These are phyloP conservation scores for Leguminivora glycinivorella DNA, from an alignment of 1,140 invertebrate genomes.

Conservation along the genomic window DNA sequence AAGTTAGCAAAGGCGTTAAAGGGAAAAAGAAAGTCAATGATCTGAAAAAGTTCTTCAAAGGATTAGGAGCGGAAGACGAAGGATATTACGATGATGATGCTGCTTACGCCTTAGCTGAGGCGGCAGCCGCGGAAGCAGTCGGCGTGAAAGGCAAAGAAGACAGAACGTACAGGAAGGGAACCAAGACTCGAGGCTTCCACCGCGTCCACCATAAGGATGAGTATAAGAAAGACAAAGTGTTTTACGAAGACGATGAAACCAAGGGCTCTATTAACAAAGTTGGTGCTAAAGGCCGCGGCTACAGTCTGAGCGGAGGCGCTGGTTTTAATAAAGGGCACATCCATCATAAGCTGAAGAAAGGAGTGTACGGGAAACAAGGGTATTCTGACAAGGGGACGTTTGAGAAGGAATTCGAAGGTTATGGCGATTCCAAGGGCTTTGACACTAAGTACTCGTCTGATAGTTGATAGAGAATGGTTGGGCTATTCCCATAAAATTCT, in stretches of 20 bases:
- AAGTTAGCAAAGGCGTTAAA: slow-evolving; percentile 75
- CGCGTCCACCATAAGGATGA: slow-evolving; percentile 86
- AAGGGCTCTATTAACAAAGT: slow-evolving; percentile 82
- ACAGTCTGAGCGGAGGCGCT: slow-evolving; percentile 71
- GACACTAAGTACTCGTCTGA: slow-evolving; percentile 69
- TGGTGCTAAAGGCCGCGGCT: slow-evolving; percentile 75
- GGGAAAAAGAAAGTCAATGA: slow-evolving; percentile 66
- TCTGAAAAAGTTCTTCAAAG: slow-evolving; percentile 69
- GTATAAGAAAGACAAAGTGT: slow-evolving; percentile 85
- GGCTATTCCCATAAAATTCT: no score
- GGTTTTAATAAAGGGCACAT: slow-evolving; percentile 77
- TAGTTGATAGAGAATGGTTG: slow-evolving; percentile 54
- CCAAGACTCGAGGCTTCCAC: slow-evolving; percentile 84
- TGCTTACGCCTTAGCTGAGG: slow-evolving; percentile 62
- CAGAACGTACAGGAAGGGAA: slow-evolving; percentile 82
- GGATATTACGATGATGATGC: slow-evolving; percentile 63
- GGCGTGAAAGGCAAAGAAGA: slow-evolving; percentile 70
- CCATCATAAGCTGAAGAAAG: slow-evolving; percentile 73
- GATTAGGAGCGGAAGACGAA: slow-evolving; percentile 57
- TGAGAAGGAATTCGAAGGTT: slow-evolving; percentile 70
- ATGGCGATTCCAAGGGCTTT: slow-evolving; percentile 72
- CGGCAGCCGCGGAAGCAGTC: slow-evolving; percentile 55
- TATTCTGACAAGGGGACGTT: slow-evolving; percentile 75
- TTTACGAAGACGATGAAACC: slow-evolving; percentile 84
- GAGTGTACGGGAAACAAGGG: slow-evolving; percentile 74